Evolutionary conservation across 1,140 invertebrate genomes (phyloP).

Genomic region (Achatina immaculata): DNA sequence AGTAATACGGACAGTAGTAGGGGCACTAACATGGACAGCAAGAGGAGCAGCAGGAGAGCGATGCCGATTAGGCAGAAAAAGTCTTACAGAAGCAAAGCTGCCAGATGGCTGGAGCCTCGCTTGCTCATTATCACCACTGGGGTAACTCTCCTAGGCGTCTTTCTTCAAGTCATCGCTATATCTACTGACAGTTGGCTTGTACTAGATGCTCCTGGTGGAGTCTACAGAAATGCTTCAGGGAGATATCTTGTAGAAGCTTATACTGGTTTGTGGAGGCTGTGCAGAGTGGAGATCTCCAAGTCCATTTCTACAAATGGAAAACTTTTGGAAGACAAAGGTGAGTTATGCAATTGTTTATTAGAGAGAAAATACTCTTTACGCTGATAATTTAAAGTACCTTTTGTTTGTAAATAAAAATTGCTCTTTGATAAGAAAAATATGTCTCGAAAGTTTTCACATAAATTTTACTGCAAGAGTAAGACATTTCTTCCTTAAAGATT

Average conservation of each 20-base stretch:
- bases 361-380: too few relatives aligned
- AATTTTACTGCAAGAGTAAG: too few relatives aligned
- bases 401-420: too few relatives aligned
- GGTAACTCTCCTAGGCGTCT: slow-evolving; percentile 40
- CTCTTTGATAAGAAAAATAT: too few relatives aligned
- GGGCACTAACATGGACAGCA: background rate
- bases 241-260: slow-evolving; percentile 32
- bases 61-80: background rate
- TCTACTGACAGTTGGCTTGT: slow-evolving; percentile 49
- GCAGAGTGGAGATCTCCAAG: slow-evolving; percentile 36
- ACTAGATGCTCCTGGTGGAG: slow-evolving; percentile 29
- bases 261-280: slow-evolving; percentile 47
- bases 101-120: slow-evolving; percentile 28
- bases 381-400: too few relatives aligned
- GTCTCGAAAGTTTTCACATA: too few relatives aligned
- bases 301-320: slow-evolving; percentile 7
- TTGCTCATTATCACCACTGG: slow-evolving; percentile 39
- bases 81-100: background rate
- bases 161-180: slow-evolving; percentile 51
- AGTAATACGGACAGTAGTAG: background rate
- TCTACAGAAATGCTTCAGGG: slow-evolving; percentile 30
- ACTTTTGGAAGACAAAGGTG: slow-evolving; percentile 16
- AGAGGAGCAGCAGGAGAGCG: background rate
- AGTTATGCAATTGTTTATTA: background rate
- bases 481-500: too few relatives aligned